Base-by-base conservation (phyloP, 2,888 invertebrate species). In the Drosophila affinis region DNA sequence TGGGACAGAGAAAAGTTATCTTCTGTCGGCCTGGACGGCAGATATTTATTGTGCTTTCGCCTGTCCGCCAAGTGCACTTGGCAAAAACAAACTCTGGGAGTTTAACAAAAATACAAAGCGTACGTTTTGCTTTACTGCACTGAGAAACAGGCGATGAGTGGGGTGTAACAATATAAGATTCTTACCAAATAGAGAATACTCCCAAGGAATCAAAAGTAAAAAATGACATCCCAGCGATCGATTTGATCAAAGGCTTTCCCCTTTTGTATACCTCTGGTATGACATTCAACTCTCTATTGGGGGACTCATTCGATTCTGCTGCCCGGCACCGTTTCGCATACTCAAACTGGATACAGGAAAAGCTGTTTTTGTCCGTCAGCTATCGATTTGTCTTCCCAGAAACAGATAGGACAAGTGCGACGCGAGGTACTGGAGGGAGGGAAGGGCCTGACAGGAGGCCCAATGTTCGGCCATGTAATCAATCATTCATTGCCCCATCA, bases 51-150 rank as follows among this genome's bases (percentile, higher is more conserved):
- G 56, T 65, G 44, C 62, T 79, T 71, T 75, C 67, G 48, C 51
- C 53, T 60, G 49, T 54, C 56, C 45, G 61, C 72, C 76, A 75
- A 79, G 70, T 65, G 62, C 53, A 68, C 64, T 83, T 80, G 80
- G 65, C 81, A 76, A 78, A 79, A 81, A 85, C 72, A 79, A 86
- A 86, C 80, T 82, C 72, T 10, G n/a, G 12, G 18, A 65, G 62
- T 62, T 47, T 32, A 46, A 44, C 70, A 57, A 78, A 62, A 48
- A 21, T 24, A 70, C 56, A 51, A 53, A 52, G 59, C 49, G 47
- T 52, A 75, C 67, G 64, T 74, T 79, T 70, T 68, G 79, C 72
- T 57, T 46, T 47, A 54, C 7, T 14, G 39, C 14, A 39, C 39
- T 14, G 39, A 7, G n/a, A 6, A 39, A 53, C 59, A 27, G 61